Conservation (phyloP, 2,888 invertebrate genomes). For the Ornithoptera alexandrae region DNA sequence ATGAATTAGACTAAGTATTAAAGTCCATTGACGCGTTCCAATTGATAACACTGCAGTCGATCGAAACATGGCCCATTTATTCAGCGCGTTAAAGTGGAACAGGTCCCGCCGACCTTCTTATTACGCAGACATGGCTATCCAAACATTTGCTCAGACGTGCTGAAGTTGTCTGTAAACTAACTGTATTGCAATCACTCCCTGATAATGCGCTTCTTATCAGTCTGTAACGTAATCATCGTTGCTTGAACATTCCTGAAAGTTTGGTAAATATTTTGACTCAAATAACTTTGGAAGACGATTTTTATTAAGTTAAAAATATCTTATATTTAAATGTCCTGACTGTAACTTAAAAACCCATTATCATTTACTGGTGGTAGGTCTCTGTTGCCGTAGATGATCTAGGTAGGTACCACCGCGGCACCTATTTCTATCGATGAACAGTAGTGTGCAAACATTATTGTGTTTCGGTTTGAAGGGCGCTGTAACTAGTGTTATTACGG, state of each 20-base stretch:
- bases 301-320: not conserved
- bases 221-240: not conserved
- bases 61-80: slow-evolving; percentile 27
- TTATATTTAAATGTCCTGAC: not conserved
- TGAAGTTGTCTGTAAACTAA: slow-evolving; percentile 60
- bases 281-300: not conserved
- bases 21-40: slow-evolving; percentile 21
- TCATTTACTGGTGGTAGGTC: too few relatives aligned
- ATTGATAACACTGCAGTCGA: slow-evolving; percentile 18
- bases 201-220: slow-evolving; percentile 46
- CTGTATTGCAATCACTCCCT: slow-evolving; percentile 57
- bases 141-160: slow-evolving; percentile 68
- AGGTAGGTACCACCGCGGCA: too few relatives aligned
- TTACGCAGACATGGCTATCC: slow-evolving; percentile 50
- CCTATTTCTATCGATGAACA: too few relatives aligned
- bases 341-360: not conserved
- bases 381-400: too few relatives aligned
- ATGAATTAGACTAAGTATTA: not conserved
- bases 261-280: too few relatives aligned
- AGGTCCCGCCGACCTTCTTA: slow-evolving; percentile 24
- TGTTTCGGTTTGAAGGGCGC: too few relatives aligned
- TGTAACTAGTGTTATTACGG: too few relatives aligned
- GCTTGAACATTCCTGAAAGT: slow-evolving; percentile 1
- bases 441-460: too few relatives aligned
- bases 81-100: slow-evolving; percentile 23